phyloP scores from a whole-genome alignment of 2,888 invertebrate genomes.

The Digitonthophagus gazella region DNA sequence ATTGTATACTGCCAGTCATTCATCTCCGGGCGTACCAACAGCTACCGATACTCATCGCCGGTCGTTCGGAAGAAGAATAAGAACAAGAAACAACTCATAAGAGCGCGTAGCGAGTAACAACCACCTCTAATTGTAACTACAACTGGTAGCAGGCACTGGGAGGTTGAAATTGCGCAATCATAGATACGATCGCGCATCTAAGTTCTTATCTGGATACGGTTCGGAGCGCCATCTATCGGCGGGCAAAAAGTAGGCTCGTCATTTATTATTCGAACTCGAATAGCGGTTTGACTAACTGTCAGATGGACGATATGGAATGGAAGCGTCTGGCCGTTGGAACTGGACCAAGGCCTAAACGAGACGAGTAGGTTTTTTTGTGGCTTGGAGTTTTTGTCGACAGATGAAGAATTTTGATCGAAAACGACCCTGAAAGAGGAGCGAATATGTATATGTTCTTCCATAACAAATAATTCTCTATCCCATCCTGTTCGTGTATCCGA shows the following conservation, averaged over 20 bases:
- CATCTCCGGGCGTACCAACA: not conserved
- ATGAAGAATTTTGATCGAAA: too few relatives aligned
- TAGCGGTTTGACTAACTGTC: constrained; percentile 9
- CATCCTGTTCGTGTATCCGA: not conserved
- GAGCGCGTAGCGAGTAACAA: not conserved
- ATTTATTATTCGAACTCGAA: constrained; percentile 6
- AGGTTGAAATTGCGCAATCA: constrained; percentile 13
- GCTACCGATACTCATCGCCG: constrained; percentile 13
- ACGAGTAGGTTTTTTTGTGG: not conserved
- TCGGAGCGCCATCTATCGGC: constrained; percentile 8
- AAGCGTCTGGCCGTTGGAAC: not conserved
- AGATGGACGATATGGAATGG: constrained; percentile 8
- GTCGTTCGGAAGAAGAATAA: constrained; percentile 3
- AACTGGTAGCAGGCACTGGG: not conserved
- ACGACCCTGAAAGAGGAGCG: too few relatives aligned
- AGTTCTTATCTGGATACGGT: not conserved
- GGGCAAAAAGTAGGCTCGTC: not conserved
- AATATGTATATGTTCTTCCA: too few relatives aligned
- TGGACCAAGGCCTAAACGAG: not conserved
- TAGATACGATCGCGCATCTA: not conserved
- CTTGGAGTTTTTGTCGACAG: not conserved
- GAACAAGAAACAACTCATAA: constrained; percentile 1
- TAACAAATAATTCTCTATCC: not conserved
- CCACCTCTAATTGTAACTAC: constrained; percentile 7
- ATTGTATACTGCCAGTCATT: constrained; percentile 3